Evolutionary conservation across 2,797 vertebrate genomes (phyloP).

Genomic region (Acanthornis magna): DNA sequence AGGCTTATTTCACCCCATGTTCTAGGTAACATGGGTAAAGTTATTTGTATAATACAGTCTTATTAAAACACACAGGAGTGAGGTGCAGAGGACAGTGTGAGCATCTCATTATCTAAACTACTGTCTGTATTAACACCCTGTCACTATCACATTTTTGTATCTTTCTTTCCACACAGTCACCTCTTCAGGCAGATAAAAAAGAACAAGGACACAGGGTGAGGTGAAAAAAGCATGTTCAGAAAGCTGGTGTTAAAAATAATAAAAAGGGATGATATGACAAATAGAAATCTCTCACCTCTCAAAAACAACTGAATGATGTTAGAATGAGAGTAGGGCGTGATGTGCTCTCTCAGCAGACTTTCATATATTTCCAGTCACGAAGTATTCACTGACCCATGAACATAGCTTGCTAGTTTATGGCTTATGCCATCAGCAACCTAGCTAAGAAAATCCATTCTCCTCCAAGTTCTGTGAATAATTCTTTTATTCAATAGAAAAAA

Average conservation of each 20-base stretch:
- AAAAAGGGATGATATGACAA: not conserved
- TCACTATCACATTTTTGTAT: not conserved
- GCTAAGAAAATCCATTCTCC: not conserved
- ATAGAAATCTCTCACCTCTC: constrained; percentile 27
- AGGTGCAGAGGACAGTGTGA: not conserved
- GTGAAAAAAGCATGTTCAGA: not conserved
- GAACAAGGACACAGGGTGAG: not conserved
- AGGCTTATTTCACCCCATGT: not conserved
- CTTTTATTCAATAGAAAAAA: not conserved
- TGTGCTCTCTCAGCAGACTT: not conserved
- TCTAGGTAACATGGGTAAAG: not conserved
- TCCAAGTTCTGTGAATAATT: not conserved
- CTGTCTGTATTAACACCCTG: not conserved
- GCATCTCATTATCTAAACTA: not conserved
- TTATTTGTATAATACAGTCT: not conserved
- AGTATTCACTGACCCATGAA: constrained; percentile 1
- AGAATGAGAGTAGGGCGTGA: not conserved
- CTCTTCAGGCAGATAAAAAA: not conserved
- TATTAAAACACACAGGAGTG: not conserved
- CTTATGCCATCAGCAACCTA: not conserved
- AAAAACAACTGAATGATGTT: not conserved
- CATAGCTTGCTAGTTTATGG: not conserved
- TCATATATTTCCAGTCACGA: not conserved
- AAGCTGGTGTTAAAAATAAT: not conserved
- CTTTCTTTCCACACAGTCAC: not conserved